Percentiles rank a stretch among this genome's conserved stretches.
phyloP scores from a whole-genome alignment of 2,797 vertebrate species.

The Hylomyscus alleni region DNA sequence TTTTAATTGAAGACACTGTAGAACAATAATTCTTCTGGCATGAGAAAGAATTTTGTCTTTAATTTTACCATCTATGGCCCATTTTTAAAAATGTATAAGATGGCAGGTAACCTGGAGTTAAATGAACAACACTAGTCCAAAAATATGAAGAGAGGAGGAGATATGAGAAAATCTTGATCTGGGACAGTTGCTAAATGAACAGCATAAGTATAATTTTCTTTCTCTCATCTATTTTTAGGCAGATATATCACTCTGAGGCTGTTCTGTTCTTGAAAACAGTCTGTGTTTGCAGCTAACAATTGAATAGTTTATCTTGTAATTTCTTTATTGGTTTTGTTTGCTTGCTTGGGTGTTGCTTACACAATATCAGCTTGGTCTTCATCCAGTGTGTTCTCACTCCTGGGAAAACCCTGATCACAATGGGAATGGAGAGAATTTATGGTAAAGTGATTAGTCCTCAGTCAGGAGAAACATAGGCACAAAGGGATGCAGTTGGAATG shows the following conservation, averaged over 20 bases:
- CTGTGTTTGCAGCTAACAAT: background rate
- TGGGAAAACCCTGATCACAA: background rate
- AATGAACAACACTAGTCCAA: background rate
- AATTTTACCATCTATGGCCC: background rate
- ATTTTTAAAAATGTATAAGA: background rate
- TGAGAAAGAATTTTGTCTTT: background rate
- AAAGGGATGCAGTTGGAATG: background rate
- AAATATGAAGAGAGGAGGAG: background rate
- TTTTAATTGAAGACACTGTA: background rate
- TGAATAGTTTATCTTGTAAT: background rate
- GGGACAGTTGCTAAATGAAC: background rate
- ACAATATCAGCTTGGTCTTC: background rate
- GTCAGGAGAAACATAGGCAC: background rate
- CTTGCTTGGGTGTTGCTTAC: background rate
- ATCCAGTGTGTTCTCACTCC: background rate
- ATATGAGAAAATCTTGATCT: background rate
- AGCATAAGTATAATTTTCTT: background rate
- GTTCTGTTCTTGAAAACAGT: background rate
- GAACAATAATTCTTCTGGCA: background rate
- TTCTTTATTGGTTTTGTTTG: background rate
- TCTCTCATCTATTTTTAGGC: background rate
- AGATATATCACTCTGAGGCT: background rate
- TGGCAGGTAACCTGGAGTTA: background rate
- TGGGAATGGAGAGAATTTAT: background rate
- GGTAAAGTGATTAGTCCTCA: background rate